Conservation (phyloP, 2,113 vertebrate species). For the Nycticryphes semicollaris region DNA sequence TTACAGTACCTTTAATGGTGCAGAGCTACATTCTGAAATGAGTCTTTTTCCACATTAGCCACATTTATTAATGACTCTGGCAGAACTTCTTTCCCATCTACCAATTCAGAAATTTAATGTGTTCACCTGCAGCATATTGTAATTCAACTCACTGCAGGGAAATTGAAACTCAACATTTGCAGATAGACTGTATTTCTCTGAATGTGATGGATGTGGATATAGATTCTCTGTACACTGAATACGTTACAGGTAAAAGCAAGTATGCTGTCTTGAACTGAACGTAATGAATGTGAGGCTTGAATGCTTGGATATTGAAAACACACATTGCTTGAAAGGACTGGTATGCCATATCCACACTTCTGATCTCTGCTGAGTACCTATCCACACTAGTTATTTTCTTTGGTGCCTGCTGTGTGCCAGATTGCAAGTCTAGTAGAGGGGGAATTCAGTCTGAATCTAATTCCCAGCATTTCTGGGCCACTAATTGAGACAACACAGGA, state of each 20-base stretch:
- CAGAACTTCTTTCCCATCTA: not conserved
- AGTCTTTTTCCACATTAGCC: not conserved
- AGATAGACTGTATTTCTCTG: slow-evolving; percentile 32
- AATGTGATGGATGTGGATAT: slow-evolving; percentile 47
- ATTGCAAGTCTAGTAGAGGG: not conserved
- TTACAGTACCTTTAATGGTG: not conserved
- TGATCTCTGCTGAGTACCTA: not conserved
- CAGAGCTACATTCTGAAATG: not conserved
- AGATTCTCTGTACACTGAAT: slow-evolving; percentile 8
- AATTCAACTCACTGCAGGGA: slow-evolving; percentile 17
- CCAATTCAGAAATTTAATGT: not conserved
- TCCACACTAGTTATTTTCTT: not conserved
- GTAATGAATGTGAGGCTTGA: slow-evolving; percentile 26
- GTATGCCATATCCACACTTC: not conserved
- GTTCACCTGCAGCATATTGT: slow-evolving; percentile 20
- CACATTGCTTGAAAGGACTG: not conserved
- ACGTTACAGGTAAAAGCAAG: slow-evolving; percentile 38
- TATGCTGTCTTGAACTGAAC: slow-evolving; percentile 29
- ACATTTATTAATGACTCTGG: slow-evolving; percentile 31
- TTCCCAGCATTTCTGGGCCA: not conserved
- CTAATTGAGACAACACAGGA: not conserved
- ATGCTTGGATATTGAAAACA: slow-evolving; percentile 3
- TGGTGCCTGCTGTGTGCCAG: slow-evolving; percentile 33
- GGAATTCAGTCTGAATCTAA: not conserved
- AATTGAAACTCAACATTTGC: slow-evolving; percentile 31